These are phyloP conservation scores for Trachythela sp. DNA, from an alignment of 64 coral and sea anemone genomes.

Conservation along the genomic window DNA sequence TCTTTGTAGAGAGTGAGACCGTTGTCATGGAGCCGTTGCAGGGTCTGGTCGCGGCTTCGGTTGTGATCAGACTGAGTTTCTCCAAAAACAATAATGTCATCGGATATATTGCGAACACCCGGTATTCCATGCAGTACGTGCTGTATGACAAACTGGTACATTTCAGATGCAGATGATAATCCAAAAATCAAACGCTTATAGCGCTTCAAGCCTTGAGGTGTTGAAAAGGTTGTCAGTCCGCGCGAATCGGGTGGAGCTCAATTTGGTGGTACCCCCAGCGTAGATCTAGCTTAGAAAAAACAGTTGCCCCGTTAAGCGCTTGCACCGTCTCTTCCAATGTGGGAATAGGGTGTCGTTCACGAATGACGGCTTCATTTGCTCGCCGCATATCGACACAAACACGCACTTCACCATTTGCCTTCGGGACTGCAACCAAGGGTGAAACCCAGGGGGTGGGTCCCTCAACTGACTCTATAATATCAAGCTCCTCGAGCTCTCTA, in stretches of 20 bases:
- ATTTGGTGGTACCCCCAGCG: too few species aligned
- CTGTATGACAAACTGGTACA: not conserved
- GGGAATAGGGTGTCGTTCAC: too few species aligned
- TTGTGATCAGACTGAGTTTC: not conserved
- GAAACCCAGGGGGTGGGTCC: too few species aligned
- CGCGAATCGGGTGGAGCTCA: too few species aligned
- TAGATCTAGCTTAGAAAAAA: too few species aligned
- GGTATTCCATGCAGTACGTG: not conserved
- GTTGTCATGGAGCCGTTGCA: not conserved
- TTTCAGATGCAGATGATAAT: not conserved
- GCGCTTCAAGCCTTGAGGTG: not conserved
- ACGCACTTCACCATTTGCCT: too few species aligned
- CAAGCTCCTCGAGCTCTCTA: not conserved
- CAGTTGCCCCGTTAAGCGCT: too few species aligned
- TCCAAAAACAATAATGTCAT: not conserved
- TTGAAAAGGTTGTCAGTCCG: not conserved
- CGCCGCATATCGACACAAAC: too few species aligned
- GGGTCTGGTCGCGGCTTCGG: not conserved
- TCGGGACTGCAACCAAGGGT: too few species aligned
- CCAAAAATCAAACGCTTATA: not conserved
- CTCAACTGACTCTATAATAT: too few species aligned
- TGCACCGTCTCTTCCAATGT: too few species aligned
- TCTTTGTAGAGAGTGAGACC: not conserved
- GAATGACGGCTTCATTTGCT: too few species aligned
- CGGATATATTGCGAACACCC: not conserved